phyloP scores from a whole-genome alignment of 2,888 invertebrate species.

The Maniola hyperantus region DNA sequence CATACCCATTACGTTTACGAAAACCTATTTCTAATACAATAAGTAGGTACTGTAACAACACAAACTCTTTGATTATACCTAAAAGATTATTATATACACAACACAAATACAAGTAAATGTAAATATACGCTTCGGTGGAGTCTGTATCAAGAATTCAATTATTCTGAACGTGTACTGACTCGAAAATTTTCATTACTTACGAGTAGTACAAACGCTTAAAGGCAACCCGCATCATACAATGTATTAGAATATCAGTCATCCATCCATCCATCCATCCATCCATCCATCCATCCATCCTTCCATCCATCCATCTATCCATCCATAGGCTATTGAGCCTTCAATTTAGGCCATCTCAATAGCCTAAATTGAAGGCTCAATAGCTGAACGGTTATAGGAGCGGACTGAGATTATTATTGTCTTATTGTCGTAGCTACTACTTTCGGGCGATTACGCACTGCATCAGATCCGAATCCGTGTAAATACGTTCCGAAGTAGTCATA shows the following conservation, averaged over 20 bases:
- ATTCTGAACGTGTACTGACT: constrained; percentile 3
- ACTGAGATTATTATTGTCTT: too few relatives aligned
- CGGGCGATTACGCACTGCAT: too few relatives aligned
- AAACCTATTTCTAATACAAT: background rate
- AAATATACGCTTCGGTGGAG: constrained; percentile 1
- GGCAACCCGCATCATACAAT: background rate
- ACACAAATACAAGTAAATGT: background rate
- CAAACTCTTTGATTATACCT: constrained; percentile 2
- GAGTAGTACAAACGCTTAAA: background rate
- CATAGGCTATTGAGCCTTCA: too few relatives aligned
- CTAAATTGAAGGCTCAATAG: too few relatives aligned
- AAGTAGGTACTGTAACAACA: background rate
- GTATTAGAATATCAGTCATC: background rate
- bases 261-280: too few relatives aligned
- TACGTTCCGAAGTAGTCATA: too few relatives aligned
- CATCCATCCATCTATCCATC: too few relatives aligned
- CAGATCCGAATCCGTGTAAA: too few relatives aligned
- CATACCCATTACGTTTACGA: background rate
- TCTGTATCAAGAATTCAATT: constrained; percentile 5
- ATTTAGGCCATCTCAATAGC: too few relatives aligned
- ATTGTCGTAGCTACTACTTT: too few relatives aligned
- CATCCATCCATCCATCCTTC: too few relatives aligned
- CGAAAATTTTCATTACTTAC: background rate
- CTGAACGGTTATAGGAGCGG: too few relatives aligned
- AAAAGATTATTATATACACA: background rate